Conservation (phyloP, 2,113 vertebrate genomes). For the Pomatorhinus ruficollis region DNA sequence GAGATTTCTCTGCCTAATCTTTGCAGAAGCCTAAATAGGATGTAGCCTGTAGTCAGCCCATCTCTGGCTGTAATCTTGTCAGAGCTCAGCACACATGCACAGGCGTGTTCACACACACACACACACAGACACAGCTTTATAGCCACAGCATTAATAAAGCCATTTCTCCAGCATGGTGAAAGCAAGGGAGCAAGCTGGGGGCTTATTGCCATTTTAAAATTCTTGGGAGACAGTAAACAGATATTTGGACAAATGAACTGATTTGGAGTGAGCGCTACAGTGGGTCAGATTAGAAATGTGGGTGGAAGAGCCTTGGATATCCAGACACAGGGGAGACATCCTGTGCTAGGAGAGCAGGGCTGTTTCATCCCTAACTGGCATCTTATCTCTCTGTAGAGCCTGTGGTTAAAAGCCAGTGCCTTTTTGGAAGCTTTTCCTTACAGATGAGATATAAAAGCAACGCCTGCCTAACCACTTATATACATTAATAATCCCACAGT, state of each 20-base stretch:
- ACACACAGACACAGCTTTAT: background rate
- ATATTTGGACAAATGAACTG: background rate
- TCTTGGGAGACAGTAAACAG: background rate
- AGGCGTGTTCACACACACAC: background rate
- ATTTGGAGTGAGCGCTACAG: background rate
- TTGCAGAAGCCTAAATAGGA: slow-evolving; percentile 45
- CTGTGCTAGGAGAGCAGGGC: background rate
- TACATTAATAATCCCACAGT: background rate
- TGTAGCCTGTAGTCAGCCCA: slow-evolving; percentile 42
- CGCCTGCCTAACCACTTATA: slow-evolving; percentile 2
- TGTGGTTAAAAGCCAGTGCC: background rate
- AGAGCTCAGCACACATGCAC: slow-evolving; percentile 41
- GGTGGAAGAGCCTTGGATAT: background rate
- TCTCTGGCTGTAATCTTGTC: slow-evolving; percentile 36
- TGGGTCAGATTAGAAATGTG: background rate
- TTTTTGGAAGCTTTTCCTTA: slow-evolving; percentile 31
- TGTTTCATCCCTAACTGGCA: background rate
- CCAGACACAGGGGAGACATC: background rate
- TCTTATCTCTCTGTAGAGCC: background rate
- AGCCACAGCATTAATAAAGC: background rate
- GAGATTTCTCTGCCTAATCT: slow-evolving; percentile 56
- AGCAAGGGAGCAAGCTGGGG: background rate
- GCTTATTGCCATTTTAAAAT: background rate
- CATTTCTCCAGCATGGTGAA: background rate
- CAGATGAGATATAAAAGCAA: slow-evolving; percentile 27